Evolutionary conservation across 2,888 invertebrate species (phyloP).

Genomic region (Drosophila pseudotalamancana): DNA sequence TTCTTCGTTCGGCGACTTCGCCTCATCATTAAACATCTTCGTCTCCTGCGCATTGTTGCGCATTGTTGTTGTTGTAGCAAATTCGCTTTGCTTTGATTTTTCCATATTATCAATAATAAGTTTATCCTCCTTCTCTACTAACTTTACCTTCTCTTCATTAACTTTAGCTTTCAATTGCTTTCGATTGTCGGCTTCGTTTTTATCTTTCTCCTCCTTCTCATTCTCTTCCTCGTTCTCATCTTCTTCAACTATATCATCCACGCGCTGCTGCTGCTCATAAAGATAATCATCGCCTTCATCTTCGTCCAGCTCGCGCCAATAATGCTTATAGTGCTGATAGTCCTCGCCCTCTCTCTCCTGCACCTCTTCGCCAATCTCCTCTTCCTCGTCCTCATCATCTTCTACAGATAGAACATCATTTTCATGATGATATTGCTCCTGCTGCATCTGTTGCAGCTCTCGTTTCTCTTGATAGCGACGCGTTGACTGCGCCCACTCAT

Average conservation of each 20-base stretch:
- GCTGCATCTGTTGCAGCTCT: slow-evolving; percentile 48
- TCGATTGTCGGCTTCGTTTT: slow-evolving; percentile 54
- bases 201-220: slow-evolving; percentile 9
- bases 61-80: slow-evolving; percentile 66
- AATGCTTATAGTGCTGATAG: slow-evolving; percentile 62
- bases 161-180: slow-evolving; percentile 51
- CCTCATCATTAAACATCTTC: slow-evolving; percentile 23
- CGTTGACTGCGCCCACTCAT: slow-evolving; percentile 70
- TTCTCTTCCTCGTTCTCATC: slow-evolving; percentile 52
- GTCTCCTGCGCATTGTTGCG: slow-evolving; percentile 69
- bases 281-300: slow-evolving; percentile 71
- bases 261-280: slow-evolving; percentile 68
- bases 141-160: slow-evolving; percentile 34
- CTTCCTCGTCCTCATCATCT: slow-evolving; percentile 25
- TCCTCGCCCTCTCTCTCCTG: slow-evolving; percentile 50
- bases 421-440: slow-evolving; percentile 24
- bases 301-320: slow-evolving; percentile 72
- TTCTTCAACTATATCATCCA: slow-evolving; percentile 64
- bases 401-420: slow-evolving; percentile 30
- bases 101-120: slow-evolving; percentile 68
- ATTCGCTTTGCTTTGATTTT: slow-evolving; percentile 66
- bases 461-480: slow-evolving; percentile 61
- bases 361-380: slow-evolving; percentile 12
- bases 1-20: slow-evolving; percentile 18
- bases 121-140: slow-evolving; percentile 23